Evolutionary conservation across 2,113 vertebrate species (phyloP).

Genomic region (Tychaedon coryphoeus): DNA sequence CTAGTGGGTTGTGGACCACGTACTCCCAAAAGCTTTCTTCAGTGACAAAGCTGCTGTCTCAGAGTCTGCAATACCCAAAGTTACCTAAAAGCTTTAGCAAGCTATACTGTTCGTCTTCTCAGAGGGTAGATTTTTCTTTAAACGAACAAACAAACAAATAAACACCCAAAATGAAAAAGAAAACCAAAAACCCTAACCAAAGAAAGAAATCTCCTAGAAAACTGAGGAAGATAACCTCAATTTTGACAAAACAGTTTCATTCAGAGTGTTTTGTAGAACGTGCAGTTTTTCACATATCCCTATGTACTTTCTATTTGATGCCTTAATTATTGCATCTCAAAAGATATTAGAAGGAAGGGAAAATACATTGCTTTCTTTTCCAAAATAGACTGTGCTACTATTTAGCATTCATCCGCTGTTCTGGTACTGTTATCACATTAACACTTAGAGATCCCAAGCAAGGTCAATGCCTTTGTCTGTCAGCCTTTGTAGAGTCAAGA

Average conservation of each 20-base stretch:
- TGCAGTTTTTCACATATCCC: background rate
- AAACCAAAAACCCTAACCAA: background rate
- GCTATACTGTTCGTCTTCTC: background rate
- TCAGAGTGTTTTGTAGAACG: background rate
- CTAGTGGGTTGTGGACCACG: rapidly evolving
- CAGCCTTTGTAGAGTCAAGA: slow-evolving; percentile 43
- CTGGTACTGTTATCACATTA: slow-evolving; percentile 21
- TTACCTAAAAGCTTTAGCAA: background rate
- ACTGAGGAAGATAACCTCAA: background rate
- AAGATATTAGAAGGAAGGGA: background rate
- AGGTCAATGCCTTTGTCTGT: slow-evolving; percentile 41
- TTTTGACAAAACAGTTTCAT: background rate
- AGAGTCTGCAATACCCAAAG: background rate
- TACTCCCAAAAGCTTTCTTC: background rate
- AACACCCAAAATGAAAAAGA: background rate
- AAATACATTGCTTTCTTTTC: background rate
- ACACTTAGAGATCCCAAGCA: slow-evolving; percentile 20
- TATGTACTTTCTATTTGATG: background rate
- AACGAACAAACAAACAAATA: background rate
- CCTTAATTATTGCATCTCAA: background rate
- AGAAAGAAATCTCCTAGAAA: background rate
- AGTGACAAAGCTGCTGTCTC: background rate
- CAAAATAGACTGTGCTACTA: background rate
- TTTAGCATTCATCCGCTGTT: background rate
- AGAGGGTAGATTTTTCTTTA: background rate